Percentiles rank a stretch among this genome's conserved stretches.
Evolutionary conservation across 1,140 invertebrate genomes (phyloP).

Genomic region (Danaus plexippus): DNA sequence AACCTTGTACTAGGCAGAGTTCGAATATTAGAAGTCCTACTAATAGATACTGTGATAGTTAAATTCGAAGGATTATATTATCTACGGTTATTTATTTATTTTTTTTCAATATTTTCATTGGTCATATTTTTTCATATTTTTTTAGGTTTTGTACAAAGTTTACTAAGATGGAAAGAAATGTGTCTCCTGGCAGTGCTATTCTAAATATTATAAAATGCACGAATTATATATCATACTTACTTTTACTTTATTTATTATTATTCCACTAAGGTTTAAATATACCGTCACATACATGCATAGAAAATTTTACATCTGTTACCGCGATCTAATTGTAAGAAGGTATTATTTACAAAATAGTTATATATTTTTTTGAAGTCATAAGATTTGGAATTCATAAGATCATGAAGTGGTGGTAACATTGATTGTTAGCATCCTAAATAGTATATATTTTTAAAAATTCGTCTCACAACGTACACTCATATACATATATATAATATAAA

Average conservation of each 20-base stretch:
- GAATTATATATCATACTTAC: conserved; percentile 3
- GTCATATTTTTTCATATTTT: too few species aligned
- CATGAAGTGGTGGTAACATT: conserved; percentile 43
- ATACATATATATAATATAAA: conserved; percentile 52
- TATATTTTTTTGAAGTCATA: conserved; percentile 64
- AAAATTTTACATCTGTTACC: conserved; percentile 34
- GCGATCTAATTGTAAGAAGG: conserved; percentile 48
- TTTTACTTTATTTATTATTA: conserved; percentile 5
- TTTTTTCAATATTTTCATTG: not conserved
- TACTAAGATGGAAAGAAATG: too few species aligned
- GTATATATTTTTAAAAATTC: conserved; percentile 63
- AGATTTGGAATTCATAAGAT: conserved; percentile 69
- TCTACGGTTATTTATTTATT: conserved; percentile 3
- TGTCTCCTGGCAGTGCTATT: conserved; percentile 8
- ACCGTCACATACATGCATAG: conserved; percentile 17
- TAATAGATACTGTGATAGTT: too few species aligned
- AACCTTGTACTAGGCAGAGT: too few species aligned
- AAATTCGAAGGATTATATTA: not conserved
- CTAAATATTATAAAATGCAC: conserved; percentile 5
- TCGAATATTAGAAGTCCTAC: too few species aligned
- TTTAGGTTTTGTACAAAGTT: too few species aligned
- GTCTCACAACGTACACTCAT: conserved; percentile 48
- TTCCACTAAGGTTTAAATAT: conserved; percentile 12
- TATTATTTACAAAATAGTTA: conserved; percentile 64
- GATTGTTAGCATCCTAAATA: conserved; percentile 55